Evolutionary conservation across 2,888 invertebrate species (phyloP), one percentile per base, ranked within the genome.

Genomic region (Yponomeuta sedellus): DNA sequence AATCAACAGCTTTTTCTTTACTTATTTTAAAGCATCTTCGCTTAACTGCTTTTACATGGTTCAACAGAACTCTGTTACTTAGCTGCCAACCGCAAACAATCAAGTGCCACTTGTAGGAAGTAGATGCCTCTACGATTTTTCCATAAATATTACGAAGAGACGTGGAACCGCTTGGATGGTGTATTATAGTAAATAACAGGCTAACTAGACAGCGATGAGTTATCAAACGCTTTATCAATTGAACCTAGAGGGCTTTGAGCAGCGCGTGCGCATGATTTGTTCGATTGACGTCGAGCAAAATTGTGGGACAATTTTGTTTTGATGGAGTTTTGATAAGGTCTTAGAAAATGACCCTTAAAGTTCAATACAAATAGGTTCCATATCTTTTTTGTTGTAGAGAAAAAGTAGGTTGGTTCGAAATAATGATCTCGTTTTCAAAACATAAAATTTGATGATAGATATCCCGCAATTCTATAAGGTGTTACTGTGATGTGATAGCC

Each of bases 181-280:
- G 44, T 56, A 57, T 64, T 61, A 64, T 52, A 61, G 66, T 70
- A 69, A 70, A 67, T 68, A 69, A 69, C 40, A 57, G 68, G 22
- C 68, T 66, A 61, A 61, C 57, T 19, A 58, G 58, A 20, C 67
- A 59, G 62, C 62, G 64, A 44, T 63, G 40, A 20, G 56, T 66
- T 67, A 68, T 68, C 68, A 66, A 61, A 61, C 28, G 34, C 61
- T 66, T 67, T 66, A 70, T 63, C 63, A 44, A 63, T 44, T 40
- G 62, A 39, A 16, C 28, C 62, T 20, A 59, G 25, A 59, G 22
- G 22, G 63, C 63, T 67, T 65, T 64, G 59, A 58, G 34, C 62
- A 67, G 61, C 69, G 62, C 67, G 67, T 59, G 65, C 61, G 57
- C 52, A 56, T 66, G 67, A 70, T 70, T 69, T 70, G 69, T 69